phyloP scores from a whole-genome alignment of 2,113 vertebrate species.

The Laticauda laticaudata region DNA sequence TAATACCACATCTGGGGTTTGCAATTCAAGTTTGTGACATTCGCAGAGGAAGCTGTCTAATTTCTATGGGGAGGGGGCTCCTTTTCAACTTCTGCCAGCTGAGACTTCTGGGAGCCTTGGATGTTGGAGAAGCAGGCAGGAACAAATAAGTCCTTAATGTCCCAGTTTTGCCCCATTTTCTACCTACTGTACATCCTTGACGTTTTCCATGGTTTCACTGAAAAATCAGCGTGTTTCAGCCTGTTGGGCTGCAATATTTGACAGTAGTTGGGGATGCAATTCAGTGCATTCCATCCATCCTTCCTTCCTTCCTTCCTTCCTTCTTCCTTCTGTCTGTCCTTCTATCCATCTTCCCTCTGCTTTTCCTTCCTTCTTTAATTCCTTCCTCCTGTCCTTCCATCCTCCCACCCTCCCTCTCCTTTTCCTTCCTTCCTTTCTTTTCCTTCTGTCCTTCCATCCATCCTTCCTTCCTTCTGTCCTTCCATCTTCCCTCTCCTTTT shows the following conservation, averaged over 20 bases:
- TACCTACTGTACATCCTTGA: not conserved
- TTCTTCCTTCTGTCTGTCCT: not conserved
- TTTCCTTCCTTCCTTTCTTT: no score
- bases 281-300: not conserved
- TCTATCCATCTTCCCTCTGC: no score
- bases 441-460: not conserved
- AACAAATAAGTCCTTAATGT: not conserved
- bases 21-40: not conserved
- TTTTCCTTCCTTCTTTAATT: no score
- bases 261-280: not conserved
- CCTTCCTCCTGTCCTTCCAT: no score
- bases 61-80: not conserved
- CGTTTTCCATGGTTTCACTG: rapidly evolving
- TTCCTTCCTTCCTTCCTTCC: no score
- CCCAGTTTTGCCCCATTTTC: not conserved
- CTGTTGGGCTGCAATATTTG: not conserved
- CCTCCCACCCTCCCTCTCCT: no score
- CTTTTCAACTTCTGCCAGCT: not conserved
- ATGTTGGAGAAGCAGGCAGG: not conserved
- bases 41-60: not conserved
- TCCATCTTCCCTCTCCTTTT: no score
- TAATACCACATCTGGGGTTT: not conserved
- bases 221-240: not conserved
- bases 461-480: not conserved
- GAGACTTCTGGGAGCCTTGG: not conserved